Conservation (phyloP, 2,113 vertebrate genomes). For the Toxotes jaculatrix region DNA sequence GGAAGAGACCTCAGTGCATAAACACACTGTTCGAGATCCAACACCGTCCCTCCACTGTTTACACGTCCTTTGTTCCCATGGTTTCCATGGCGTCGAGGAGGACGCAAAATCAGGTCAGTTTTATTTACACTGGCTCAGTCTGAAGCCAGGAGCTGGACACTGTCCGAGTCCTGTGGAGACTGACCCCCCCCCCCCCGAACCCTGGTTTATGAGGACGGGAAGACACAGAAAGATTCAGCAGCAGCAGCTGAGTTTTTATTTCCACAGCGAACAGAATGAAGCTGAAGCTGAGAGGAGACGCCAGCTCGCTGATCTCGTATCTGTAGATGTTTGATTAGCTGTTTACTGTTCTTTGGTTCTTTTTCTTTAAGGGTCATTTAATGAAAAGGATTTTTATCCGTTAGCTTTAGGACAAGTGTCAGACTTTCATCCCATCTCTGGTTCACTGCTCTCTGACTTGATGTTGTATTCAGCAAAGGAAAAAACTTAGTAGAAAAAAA, state of each 20-base stretch:
- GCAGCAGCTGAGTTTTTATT: not conserved
- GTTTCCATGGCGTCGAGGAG: not conserved
- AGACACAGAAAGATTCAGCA: not conserved
- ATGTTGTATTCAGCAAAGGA: no score
- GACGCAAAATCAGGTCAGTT: not conserved
- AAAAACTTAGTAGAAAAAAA: no score
- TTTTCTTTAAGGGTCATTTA: no score
- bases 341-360: not conserved
- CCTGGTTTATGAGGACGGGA: not conserved
- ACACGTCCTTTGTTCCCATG: not conserved
- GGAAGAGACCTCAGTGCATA: no score
- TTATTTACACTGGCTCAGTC: conserved; percentile 12
- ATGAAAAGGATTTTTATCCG: no score
- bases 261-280: not conserved
- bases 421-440: no score
- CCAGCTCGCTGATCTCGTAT: no score
- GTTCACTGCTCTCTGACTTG: no score
- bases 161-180: not conserved
- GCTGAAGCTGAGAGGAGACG: not conserved
- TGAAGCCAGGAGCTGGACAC: not conserved
- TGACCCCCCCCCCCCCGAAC: no score
- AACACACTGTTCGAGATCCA: no score
- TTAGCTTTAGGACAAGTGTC: no score
- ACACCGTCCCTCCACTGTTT: not conserved
- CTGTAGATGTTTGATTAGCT: no score